Evolutionary conservation across 1,140 invertebrate genomes (phyloP), one percentile per base, ranked within the genome.

Genomic region (Drosophila sulfurigaster): DNA sequence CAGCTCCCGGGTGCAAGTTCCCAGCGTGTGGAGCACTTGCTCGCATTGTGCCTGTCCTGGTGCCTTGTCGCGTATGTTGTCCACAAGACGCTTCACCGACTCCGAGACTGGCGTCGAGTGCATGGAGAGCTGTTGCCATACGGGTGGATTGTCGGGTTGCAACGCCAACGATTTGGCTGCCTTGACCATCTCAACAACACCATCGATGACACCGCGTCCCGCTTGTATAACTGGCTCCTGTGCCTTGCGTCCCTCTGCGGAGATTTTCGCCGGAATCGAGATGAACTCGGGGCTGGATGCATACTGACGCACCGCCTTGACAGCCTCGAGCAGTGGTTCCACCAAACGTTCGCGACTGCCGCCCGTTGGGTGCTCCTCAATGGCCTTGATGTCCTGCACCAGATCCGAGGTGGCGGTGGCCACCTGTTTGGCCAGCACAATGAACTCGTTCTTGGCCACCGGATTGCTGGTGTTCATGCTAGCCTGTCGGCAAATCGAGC

Each of bases 391-490:
- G 91, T 98, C 97, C 93, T 98, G 98, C 1, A 99, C 98, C 5
- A 99, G 94, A 78, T 95, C 95, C 0, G 98, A 97, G 2, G 99
- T 99, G 3, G 97, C 98, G 93, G 98, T 99, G 16, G 99, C 99
- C 1, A 99, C 98, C 91, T 99, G 98, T 92, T 99, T 99, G 25
- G 98, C 98, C 69, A 98, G 97, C 91, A 99, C 98, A 13, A 99
- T 98, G 93, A 99, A 99, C 91, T 99, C 98, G 70, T 98, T 93
- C 93, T 99, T 99, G 43, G 98, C 97, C 16, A 98, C 97, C 0
- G 98, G 97, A 93, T 99, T 99, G 57, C 94, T 95, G 2, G 98
- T 99, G 92, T 97, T 97, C 54, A 96, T 96, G 10, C 98, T 99
- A 0, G 99, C 98, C 2, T 96, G 94, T 15, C 99, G 95, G 92